These are phyloP conservation scores for Dasysyrphus tricinctus DNA, from an alignment of 2,888 invertebrate species.

Conservation along the genomic window DNA sequence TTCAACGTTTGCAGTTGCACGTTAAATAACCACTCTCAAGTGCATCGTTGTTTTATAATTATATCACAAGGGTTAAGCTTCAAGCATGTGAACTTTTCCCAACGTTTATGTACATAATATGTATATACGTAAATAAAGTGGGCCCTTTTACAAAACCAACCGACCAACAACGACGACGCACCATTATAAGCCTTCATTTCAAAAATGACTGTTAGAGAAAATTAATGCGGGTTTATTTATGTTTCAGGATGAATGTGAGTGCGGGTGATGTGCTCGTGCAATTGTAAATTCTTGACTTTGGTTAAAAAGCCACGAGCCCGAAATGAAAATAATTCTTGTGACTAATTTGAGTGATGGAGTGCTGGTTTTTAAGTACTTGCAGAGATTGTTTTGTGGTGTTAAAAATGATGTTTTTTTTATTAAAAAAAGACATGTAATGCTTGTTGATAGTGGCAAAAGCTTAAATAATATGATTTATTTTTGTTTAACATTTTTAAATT, in stretches of 20 bases:
- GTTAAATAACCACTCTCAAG: constrained; percentile 20
- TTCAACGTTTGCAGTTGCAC: constrained; percentile 6
- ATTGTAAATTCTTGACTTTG: constrained; percentile 25
- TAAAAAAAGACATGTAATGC: too few relatives aligned
- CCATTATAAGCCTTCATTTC: not conserved
- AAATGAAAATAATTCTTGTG: not conserved
- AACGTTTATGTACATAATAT: not conserved
- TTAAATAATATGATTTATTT: too few relatives aligned
- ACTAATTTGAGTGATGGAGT: not conserved
- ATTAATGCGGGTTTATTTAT: not conserved
- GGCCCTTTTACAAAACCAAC: not conserved
- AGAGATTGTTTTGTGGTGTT: constrained; percentile 7
- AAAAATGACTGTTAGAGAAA: not conserved
- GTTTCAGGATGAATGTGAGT: not conserved
- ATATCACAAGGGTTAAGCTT: constrained; percentile 1
- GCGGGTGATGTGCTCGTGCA: not conserved
- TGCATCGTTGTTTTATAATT: constrained; percentile 25
- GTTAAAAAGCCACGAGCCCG: not conserved
- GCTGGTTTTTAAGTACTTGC: not conserved
- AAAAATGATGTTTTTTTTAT: too few relatives aligned
- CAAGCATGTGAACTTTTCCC: constrained; percentile 4
- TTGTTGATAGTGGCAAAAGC: too few relatives aligned
- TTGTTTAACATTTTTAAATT: too few relatives aligned
- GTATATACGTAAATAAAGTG: not conserved
- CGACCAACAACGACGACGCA: not conserved